These are phyloP conservation scores for Hirtodrosophila duncani DNA, from an alignment of 2,888 invertebrate species.

Conservation along the genomic window DNA sequence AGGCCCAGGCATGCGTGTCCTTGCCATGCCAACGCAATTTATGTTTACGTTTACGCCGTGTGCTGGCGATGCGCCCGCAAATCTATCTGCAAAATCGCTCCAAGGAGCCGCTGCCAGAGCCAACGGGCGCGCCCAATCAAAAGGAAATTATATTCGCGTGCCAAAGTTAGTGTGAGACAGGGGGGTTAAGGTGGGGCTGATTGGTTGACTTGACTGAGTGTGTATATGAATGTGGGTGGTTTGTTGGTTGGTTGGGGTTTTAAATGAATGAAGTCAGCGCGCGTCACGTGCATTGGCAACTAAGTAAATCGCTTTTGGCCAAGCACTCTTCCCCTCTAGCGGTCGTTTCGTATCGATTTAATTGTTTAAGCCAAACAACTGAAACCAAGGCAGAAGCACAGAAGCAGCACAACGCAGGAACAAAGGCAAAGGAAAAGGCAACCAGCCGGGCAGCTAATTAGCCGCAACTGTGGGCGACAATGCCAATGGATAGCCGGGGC, in stretches of 20 bases:
- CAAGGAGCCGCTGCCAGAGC: slow-evolving; percentile 23
- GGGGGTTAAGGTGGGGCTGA: no score
- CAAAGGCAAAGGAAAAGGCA: not conserved
- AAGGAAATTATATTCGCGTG: slow-evolving; percentile 67
- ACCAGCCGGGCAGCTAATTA: slow-evolving; percentile 46
- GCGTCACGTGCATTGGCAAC: slow-evolving; percentile 43
- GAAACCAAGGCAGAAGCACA: not conserved
- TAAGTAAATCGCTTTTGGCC: slow-evolving; percentile 12
- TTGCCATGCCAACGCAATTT: slow-evolving; percentile 51
- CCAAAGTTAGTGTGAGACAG: slow-evolving; percentile 13
- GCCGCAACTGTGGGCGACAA: slow-evolving; percentile 33
- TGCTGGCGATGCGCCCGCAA: slow-evolving; percentile 39
- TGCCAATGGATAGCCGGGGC: slow-evolving; percentile 26
- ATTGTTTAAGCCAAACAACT: slow-evolving; percentile 58
- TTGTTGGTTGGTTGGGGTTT: slow-evolving; percentile 9
- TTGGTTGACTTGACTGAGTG: no score
- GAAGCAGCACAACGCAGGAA: not conserved
- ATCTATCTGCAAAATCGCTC: slow-evolving; percentile 45
- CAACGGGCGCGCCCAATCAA: slow-evolving; percentile 59
- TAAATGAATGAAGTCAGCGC: slow-evolving; percentile 37
- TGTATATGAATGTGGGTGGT: not conserved
- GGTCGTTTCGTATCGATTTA: slow-evolving; percentile 63
- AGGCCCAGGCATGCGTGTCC: slow-evolving; percentile 27
- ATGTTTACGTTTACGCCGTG: slow-evolving; percentile 47
- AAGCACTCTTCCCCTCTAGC: slow-evolving; percentile 3